These are phyloP conservation scores for Schmidtea mediterranea DNA, from an alignment of 1,140 invertebrate genomes.

Conservation along the genomic window DNA sequence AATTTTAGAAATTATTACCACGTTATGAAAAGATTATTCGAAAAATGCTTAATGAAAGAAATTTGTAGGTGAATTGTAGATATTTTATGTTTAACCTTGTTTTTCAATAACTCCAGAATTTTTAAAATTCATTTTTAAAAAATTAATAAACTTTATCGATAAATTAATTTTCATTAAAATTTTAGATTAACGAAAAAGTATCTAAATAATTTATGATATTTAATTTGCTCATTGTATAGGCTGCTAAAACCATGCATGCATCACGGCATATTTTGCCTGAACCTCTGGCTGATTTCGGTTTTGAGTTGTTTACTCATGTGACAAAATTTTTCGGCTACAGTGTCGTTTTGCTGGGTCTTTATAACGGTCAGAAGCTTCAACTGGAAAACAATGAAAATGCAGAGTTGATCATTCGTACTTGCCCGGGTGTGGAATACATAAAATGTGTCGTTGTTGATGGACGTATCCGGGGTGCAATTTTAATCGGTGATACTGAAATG, in stretches of 20 bases:
- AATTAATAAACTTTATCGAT: no score
- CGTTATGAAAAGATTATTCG: no score
- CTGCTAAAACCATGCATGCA: conserved; percentile 58
- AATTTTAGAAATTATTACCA: no score
- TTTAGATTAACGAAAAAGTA: no score
- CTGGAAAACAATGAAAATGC: conserved; percentile 34
- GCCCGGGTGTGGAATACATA: conserved; percentile 11
- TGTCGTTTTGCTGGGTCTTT: conserved; percentile 58
- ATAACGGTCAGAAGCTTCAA: conserved; percentile 51
- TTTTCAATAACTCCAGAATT: no score
- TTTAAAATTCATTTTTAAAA: no score
- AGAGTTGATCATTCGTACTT: neutral
- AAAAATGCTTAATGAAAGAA: no score
- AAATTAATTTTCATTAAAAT: no score
- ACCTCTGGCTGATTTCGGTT: conserved; percentile 49
- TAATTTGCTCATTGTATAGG: no score
- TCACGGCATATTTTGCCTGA: conserved; percentile 33
- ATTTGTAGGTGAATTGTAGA: no score
- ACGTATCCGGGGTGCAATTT: conserved; percentile 58
- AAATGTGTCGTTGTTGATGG: conserved; percentile 64
- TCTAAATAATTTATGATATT: no score
- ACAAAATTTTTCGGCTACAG: conserved; percentile 80
- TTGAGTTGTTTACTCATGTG: conserved; percentile 83
- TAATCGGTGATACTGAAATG: conserved; percentile 82
- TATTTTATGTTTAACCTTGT: no score